Evolutionary conservation across 2,113 vertebrate genomes (phyloP).

Genomic region (Hystrix cristata): DNA sequence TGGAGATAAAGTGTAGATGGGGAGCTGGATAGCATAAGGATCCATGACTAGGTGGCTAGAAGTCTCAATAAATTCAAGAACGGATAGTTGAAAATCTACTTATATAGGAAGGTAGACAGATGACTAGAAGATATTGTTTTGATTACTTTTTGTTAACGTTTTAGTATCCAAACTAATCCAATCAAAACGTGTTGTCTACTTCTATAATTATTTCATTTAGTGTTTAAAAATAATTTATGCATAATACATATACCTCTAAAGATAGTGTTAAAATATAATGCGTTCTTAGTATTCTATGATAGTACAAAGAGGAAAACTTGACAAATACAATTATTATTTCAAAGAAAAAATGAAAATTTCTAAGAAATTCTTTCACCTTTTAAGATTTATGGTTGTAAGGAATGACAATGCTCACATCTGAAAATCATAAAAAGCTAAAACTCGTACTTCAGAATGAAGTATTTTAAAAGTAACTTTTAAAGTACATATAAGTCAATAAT

Average conservation of each 20-base stretch:
- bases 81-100: background rate
- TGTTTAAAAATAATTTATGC: background rate
- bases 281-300: background rate
- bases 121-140: background rate
- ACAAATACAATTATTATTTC: constrained; percentile 27
- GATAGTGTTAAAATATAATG: background rate
- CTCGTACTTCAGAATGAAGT: background rate
- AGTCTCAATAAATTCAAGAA: background rate
- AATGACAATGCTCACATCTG: background rate
- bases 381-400: background rate
- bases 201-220: background rate
- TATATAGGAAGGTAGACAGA: background rate
- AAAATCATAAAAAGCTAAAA: background rate
- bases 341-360: constrained; percentile 27
- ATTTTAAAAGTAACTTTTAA: background rate
- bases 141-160: background rate
- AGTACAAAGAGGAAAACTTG: background rate
- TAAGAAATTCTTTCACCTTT: constrained; percentile 16
- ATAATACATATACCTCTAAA: background rate
- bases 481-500: background rate
- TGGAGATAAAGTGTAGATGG: background rate
- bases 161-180: background rate
- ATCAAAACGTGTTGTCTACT: background rate
- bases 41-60: background rate
- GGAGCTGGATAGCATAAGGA: background rate